These are phyloP conservation scores for Dufourea novaeangliae DNA, from an alignment of 1,140 invertebrate genomes.

Conservation along the genomic window DNA sequence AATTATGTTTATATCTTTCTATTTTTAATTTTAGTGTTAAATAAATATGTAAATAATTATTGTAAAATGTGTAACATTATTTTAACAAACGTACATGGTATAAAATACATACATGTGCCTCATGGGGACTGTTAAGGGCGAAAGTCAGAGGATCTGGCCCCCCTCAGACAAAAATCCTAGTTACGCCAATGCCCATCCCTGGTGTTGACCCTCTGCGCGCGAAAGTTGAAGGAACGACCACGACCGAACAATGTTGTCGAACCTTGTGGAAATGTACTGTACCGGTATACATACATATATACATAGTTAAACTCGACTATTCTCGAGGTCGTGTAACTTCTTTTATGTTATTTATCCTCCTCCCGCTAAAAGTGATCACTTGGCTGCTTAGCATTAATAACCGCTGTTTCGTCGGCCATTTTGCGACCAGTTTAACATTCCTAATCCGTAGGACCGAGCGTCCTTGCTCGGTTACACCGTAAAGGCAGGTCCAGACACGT, in stretches of 20 bases:
- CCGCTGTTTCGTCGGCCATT: neutral
- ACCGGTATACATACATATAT: neutral
- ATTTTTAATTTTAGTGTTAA: too few relatives aligned
- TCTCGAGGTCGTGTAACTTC: neutral
- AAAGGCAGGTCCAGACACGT: too few relatives aligned
- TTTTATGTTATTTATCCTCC: slow-evolving; percentile 20
- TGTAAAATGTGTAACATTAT: too few relatives aligned
- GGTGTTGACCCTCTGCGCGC: neutral
- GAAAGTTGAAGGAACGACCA: neutral
- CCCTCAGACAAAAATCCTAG: too few relatives aligned
- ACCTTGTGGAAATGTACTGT: neutral
- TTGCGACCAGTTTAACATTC: slow-evolving; percentile 41
- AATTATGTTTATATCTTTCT: too few relatives aligned
- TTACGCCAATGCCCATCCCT: too few relatives aligned
- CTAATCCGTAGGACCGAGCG: slow-evolving; percentile 17
- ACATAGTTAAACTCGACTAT: neutral
- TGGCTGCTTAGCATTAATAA: slow-evolving; percentile 39
- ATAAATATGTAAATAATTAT: too few relatives aligned
- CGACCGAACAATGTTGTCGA: neutral
- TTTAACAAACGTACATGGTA: too few relatives aligned
- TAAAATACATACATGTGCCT: too few relatives aligned
- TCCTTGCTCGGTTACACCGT: slow-evolving; percentile 35
- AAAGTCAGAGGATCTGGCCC: too few relatives aligned
- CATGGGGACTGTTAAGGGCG: too few relatives aligned
- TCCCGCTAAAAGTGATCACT: slow-evolving; percentile 3